A percentile compares a stretch with the other conserved stretches of the same genome.
These are phyloP conservation scores for Drosophila robusta DNA, from an alignment of 2,888 invertebrate species.

Conservation along the genomic window DNA sequence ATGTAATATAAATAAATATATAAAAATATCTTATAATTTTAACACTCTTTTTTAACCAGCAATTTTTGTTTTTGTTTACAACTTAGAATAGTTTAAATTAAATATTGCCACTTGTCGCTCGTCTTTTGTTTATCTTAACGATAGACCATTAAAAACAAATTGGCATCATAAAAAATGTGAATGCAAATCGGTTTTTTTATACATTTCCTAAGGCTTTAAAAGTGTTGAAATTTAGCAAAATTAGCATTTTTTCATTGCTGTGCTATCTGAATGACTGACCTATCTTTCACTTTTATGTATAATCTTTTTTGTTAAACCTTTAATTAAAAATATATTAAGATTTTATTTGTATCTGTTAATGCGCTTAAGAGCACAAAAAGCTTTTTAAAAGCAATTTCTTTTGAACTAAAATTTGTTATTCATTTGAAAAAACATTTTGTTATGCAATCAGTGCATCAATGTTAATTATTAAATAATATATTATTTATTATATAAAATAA, in stretches of 20 bases:
- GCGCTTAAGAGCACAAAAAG: not conserved
- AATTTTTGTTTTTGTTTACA: not conserved
- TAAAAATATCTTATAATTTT: no score
- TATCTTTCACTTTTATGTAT: conserved; percentile 25
- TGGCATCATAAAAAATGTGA: not conserved
- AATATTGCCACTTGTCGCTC: not conserved
- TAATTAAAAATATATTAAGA: not conserved
- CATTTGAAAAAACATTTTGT: not conserved
- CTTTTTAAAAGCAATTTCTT: not conserved
- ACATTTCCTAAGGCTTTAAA: conserved; percentile 4
- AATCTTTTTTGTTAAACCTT: not conserved
- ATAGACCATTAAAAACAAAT: not conserved
- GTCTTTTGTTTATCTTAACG: conserved; percentile 5
- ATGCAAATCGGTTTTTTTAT: not conserved
- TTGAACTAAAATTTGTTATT: not conserved
- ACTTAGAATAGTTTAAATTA: not conserved
- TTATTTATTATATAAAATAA: not conserved
- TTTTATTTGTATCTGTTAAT: conserved; percentile 1
- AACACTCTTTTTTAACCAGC: no score
- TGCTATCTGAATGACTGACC: not conserved
- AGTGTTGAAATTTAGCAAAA: conserved; percentile 10
- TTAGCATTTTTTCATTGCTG: conserved; percentile 5
- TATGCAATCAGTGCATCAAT: not conserved
- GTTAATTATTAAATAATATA: not conserved
- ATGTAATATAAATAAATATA: no score